These are phyloP conservation scores for Hetaerina titia DNA, from an alignment of 2,888 invertebrate species.

Conservation along the genomic window DNA sequence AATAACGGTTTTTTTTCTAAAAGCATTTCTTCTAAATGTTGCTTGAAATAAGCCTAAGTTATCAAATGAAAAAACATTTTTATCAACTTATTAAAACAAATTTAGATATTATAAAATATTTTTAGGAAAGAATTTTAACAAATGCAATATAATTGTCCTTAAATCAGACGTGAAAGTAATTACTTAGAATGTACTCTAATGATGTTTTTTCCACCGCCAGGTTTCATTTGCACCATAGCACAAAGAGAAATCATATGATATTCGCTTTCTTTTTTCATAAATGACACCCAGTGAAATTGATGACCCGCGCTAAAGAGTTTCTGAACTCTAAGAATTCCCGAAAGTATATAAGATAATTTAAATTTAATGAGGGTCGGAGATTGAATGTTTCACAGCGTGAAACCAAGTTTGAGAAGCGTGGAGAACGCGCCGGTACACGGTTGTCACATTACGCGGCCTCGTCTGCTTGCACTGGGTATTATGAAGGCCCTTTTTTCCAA, in stretches of 20 bases:
- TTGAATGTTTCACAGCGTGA: background rate
- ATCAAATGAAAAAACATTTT: too few relatives aligned
- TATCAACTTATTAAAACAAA: too few relatives aligned
- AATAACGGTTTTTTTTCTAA: too few relatives aligned
- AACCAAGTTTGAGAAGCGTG: background rate
- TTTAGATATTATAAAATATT: too few relatives aligned
- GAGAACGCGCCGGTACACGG: background rate
- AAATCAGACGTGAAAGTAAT: background rate
- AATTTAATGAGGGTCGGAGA: background rate
- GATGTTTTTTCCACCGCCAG: background rate
- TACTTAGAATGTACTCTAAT: background rate
- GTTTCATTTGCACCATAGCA: too few relatives aligned
- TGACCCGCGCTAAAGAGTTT: background rate
- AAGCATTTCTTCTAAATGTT: too few relatives aligned
- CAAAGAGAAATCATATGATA: background rate
- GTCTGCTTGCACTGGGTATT: constrained; percentile 6
- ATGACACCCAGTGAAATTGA: background rate
- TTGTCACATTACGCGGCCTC: constrained; percentile 30
- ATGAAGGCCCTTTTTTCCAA: background rate
- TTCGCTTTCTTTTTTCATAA: background rate
- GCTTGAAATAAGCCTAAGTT: too few relatives aligned
- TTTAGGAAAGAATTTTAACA: background rate
- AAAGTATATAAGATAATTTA: background rate
- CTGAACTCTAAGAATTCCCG: background rate
- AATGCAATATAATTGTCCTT: background rate